Evolutionary conservation across 2,888 invertebrate genomes (phyloP).

Genomic region (Ormyrus labotus): DNA sequence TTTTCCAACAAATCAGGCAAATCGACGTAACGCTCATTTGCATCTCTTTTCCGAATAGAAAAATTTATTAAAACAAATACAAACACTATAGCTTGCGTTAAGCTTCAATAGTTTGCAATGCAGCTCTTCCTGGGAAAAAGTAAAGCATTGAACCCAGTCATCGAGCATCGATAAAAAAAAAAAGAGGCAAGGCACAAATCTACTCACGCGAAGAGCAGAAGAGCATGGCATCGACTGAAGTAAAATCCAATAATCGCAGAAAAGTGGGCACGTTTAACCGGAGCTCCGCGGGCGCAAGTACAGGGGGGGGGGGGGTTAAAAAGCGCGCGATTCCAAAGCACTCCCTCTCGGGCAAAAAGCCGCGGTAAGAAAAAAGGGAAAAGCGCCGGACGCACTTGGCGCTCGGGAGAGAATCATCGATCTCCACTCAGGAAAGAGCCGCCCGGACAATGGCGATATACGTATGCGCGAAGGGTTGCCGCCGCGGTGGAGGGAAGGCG

Average conservation of each 20-base stretch:
- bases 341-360: background rate
- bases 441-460: constrained; percentile 36
- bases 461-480: background rate
- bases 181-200: background rate
- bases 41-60: too few species aligned
- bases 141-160: too few species aligned
- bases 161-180: too few species aligned
- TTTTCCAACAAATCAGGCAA: too few species aligned
- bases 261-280: background rate
- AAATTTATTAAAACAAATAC: too few species aligned
- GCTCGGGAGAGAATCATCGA: constrained; percentile 23
- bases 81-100: too few species aligned
- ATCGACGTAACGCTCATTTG: too few species aligned
- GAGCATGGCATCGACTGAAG: background rate
- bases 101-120: too few species aligned
- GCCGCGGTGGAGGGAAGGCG: constrained; percentile 20
- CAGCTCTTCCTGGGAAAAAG: too few species aligned
- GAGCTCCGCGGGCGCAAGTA: too few species aligned
- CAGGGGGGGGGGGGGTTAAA: background rate
- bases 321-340: background rate
- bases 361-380: background rate
- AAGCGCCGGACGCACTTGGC: background rate
- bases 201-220: background rate
- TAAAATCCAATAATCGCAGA: constrained; percentile 20
- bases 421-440: constrained; percentile 3